Evolutionary conservation across 2,888 invertebrate species (phyloP).

Genomic region (Lasioglossum oenotherae): DNA sequence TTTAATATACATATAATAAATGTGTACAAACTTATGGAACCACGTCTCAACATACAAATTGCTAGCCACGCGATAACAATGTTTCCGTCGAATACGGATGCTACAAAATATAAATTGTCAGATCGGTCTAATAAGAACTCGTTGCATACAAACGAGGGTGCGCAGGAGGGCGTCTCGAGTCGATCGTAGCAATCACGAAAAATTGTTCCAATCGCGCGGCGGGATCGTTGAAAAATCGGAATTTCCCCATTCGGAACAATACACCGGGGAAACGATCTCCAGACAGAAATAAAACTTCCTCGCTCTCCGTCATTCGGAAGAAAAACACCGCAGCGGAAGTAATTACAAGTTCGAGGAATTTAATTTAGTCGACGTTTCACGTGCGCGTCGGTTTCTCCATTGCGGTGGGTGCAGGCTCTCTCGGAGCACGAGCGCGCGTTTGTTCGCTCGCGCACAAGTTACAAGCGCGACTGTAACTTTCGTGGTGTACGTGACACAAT

Average conservation of each 20-base stretch:
- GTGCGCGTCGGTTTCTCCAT: not conserved
- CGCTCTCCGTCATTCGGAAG: conserved; percentile 28
- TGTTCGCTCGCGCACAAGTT: not conserved
- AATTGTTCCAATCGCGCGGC: not conserved
- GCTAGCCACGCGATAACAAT: not conserved
- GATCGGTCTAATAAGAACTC: not conserved
- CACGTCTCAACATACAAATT: too few relatives aligned
- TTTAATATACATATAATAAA: too few relatives aligned
- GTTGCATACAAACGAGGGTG: not conserved
- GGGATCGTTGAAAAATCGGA: conserved; percentile 22
- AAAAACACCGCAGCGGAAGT: conserved; percentile 51
- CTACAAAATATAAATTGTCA: not conserved
- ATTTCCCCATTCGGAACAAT: conserved; percentile 10
- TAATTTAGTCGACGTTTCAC: conserved; percentile 48
- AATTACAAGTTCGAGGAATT: conserved; percentile 59
- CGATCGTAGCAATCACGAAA: not conserved
- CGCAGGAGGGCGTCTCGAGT: not conserved
- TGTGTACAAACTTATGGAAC: too few relatives aligned
- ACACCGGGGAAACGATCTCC: conserved; percentile 3
- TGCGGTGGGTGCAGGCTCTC: not conserved
- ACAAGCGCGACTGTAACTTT: conserved; percentile 22
- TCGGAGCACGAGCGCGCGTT: not conserved
- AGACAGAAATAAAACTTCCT: conserved; percentile 25
- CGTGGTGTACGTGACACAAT: conserved; percentile 14
- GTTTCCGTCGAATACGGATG: not conserved